Evolutionary conservation across 2,888 invertebrate genomes (phyloP).

Genomic region (Orthosia gothica): DNA sequence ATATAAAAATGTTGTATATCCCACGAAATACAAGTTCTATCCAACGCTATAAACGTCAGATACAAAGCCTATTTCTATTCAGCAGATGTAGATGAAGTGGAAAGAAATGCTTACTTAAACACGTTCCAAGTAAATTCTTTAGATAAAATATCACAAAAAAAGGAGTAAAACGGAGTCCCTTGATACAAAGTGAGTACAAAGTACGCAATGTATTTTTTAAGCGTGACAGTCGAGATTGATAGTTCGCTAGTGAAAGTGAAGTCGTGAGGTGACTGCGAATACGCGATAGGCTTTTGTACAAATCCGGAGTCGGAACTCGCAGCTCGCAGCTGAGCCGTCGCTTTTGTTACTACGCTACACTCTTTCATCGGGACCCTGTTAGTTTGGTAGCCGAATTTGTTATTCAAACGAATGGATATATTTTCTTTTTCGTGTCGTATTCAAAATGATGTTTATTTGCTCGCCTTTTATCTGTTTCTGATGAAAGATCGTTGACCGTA

Average conservation of each 20-base stretch:
- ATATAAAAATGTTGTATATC: background rate
- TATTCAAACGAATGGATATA: slow-evolving; percentile 68
- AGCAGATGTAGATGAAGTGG: slow-evolving; percentile 17
- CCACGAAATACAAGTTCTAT: slow-evolving; percentile 8
- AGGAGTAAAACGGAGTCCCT: slow-evolving; percentile 67
- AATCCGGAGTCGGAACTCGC: slow-evolving; percentile 70
- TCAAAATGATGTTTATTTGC: slow-evolving; percentile 68
- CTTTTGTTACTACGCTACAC: slow-evolving; percentile 61
- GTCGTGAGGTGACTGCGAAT: slow-evolving; percentile 80
- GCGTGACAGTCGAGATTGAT: slow-evolving; percentile 83
- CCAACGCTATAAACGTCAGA: slow-evolving; percentile 12
- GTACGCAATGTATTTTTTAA: slow-evolving; percentile 77
- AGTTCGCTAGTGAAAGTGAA: slow-evolving; percentile 83
- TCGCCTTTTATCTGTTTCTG: slow-evolving; percentile 68
- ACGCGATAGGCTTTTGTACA: slow-evolving; percentile 71
- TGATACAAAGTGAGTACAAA: slow-evolving; percentile 59
- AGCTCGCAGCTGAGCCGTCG: slow-evolving; percentile 59
- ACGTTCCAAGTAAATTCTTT: slow-evolving; percentile 49
- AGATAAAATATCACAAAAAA: slow-evolving; percentile 60
- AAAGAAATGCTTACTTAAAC: slow-evolving; percentile 33
- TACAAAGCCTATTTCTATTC: slow-evolving; percentile 35
- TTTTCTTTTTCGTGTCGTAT: slow-evolving; percentile 58
- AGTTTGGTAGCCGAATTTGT: slow-evolving; percentile 61
- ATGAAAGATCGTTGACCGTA: slow-evolving; percentile 70
- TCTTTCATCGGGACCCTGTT: slow-evolving; percentile 54